A percentile compares a stretch with the other conserved stretches of the same genome.
Evolutionary conservation across 2,113 vertebrate genomes (phyloP).

Genomic region (Odontesthes bonariensis): DNA sequence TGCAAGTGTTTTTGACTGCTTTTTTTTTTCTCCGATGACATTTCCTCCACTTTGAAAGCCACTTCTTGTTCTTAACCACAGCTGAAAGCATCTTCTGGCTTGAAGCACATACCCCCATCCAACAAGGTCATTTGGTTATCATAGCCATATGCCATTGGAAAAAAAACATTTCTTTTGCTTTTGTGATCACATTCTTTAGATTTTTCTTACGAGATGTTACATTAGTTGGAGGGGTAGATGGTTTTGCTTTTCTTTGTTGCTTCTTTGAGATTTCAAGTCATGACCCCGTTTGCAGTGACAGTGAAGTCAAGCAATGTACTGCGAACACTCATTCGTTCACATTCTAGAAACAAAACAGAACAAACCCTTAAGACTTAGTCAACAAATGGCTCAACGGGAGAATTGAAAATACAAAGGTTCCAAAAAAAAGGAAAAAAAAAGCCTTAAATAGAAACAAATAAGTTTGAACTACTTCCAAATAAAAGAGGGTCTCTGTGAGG

Average conservation of each 20-base stretch:
- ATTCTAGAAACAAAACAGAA: conserved; percentile 71
- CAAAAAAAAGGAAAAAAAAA: conserved; percentile 62
- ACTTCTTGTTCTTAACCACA: conserved; percentile 31
- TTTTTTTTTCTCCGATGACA: conserved; percentile 55
- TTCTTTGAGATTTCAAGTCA: conserved; percentile 54
- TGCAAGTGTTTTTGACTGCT: conserved; percentile 48
- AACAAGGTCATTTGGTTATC: conserved; percentile 78
- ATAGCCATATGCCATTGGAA: conserved; percentile 67
- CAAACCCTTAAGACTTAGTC: conserved; percentile 70
- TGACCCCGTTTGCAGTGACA: conserved; percentile 53
- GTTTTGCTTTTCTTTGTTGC: conserved; percentile 31
- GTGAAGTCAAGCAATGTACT: conserved; percentile 60
- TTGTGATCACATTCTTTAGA: conserved; percentile 66
- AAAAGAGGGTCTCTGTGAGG: conserved; percentile 44
- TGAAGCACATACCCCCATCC: conserved; percentile 58
- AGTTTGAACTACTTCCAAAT: conserved; percentile 55
- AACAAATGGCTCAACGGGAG: conserved; percentile 73
- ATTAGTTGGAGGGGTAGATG: conserved; percentile 33
- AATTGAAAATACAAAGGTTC: conserved; percentile 62
- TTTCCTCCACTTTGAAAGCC: conserved; percentile 50
- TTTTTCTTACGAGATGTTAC: conserved; percentile 51
- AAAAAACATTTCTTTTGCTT: conserved; percentile 51
- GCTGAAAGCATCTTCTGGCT: conserved; percentile 66
- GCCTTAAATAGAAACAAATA: conserved; percentile 74
- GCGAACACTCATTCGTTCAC: conserved; percentile 75